Percentiles rank a stretch among this genome's conserved stretches.
These are phyloP conservation scores for Scaptomyza polygonia DNA, from an alignment of 2,888 invertebrate genomes.

Conservation along the genomic window DNA sequence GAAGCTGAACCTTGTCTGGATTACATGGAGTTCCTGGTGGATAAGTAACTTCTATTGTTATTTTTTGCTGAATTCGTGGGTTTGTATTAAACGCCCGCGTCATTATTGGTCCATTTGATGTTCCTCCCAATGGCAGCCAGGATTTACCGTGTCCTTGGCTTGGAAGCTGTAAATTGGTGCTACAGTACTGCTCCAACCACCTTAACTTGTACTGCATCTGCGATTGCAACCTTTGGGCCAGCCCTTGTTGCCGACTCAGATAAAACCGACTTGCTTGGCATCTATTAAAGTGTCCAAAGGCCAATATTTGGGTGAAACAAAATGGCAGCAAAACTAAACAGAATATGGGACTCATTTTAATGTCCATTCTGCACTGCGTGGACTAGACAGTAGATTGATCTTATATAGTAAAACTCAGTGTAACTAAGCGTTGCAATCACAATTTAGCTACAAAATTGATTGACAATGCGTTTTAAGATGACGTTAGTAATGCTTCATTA, in stretches of 20 bases:
- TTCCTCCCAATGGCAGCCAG: no score
- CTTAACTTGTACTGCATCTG: neutral
- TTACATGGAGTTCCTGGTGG: conserved; percentile 7
- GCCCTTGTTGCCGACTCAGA: neutral
- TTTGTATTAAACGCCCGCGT: no score
- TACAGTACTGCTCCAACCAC: neutral
- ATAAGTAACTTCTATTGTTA: neutral
- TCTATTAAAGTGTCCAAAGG: accelerated
- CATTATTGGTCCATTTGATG: no score
- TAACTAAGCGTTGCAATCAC: neutral
- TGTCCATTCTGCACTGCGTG: conserved; percentile 1
- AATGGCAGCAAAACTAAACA: conserved; percentile 17
- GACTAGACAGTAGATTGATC: neutral
- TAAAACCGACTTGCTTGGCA: neutral
- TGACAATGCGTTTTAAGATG: neutral
- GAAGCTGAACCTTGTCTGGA: neutral
- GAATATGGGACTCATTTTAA: neutral
- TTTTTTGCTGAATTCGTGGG: no score
- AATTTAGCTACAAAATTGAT: conserved; percentile 7
- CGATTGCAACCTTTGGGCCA: neutral
- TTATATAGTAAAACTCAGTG: conserved; percentile 4
- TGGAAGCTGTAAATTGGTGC: no score
- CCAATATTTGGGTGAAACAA: neutral
- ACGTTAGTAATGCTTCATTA: neutral
- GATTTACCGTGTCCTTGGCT: no score